Percentiles rank a stretch among this genome's conserved stretches.
phyloP scores from a whole-genome alignment of 2,888 invertebrate species.

The Platynereis dumerilii region DNA sequence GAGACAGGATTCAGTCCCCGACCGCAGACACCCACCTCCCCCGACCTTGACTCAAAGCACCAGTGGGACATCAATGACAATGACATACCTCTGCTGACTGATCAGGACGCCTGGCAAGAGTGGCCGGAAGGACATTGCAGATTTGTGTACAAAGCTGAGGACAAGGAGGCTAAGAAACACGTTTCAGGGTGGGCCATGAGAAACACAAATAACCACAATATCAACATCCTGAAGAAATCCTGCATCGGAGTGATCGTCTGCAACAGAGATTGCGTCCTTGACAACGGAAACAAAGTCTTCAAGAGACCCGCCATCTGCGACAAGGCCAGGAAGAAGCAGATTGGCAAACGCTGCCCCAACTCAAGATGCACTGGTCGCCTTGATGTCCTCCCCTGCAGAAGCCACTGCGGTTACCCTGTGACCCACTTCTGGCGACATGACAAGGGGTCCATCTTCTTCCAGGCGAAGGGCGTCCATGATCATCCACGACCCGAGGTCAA shows the following conservation, averaged over 20 bases:
- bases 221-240: conserved; percentile 72
- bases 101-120: conserved; percentile 86
- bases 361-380: conserved; percentile 78
- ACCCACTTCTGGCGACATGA: conserved; percentile 98
- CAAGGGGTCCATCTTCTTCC: conserved; percentile 81
- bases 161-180: conserved; percentile 91
- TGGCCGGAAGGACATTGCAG: conserved; percentile 97
- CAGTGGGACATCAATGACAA: conserved; percentile 35
- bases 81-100: conserved; percentile 63
- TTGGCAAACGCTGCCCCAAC: conserved; percentile 86
- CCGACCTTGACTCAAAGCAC: conserved; percentile 20
- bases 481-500: conserved; percentile 94
- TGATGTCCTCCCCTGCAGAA: conserved; percentile 88
- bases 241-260: conserved; percentile 92
- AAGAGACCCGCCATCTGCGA: conserved; percentile 95
- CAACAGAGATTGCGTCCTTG: conserved; percentile 79
- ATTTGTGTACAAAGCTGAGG: conserved; percentile 81
- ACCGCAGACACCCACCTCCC: no score
- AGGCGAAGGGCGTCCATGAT: conserved; percentile 97
- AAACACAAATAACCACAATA: conserved; percentile 98
- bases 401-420: conserved; percentile 96
- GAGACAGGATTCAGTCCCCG: no score
- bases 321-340: conserved; percentile 71
- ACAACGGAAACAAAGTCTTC: conserved; percentile 77
- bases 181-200: conserved; percentile 99